Conservation (phyloP, 2,888 invertebrate genomes). For the Schizotus pectinicornis region DNA sequence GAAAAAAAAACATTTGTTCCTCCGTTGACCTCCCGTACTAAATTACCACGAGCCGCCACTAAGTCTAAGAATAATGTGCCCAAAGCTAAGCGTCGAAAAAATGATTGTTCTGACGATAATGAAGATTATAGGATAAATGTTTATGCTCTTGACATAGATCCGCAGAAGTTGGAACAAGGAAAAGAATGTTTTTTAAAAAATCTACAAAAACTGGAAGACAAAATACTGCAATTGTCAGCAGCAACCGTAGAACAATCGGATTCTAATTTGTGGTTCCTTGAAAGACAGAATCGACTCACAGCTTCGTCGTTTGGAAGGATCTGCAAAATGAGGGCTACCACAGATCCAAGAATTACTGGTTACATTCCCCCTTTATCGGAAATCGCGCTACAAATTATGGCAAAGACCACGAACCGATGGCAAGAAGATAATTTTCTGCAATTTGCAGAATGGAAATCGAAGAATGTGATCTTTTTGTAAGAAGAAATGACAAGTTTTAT, state of each 20-base stretch:
- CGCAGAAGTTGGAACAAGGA: no score
- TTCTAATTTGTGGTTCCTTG: constrained; percentile 22
- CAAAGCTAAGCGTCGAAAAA: no score
- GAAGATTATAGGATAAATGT: no score
- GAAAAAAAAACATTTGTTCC: no score
- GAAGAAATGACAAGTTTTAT: constrained; percentile 1
- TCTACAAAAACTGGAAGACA: constrained; percentile 16
- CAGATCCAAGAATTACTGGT: constrained; percentile 18
- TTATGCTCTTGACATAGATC: no score
- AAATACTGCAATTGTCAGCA: constrained; percentile 23
- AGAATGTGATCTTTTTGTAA: constrained; percentile 14
- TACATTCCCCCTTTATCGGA: constrained; percentile 16
- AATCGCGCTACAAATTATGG: constrained; percentile 11
- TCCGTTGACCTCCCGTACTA: no score
- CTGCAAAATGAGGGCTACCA: constrained; percentile 26
- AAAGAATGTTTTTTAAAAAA: constrained; percentile 20
- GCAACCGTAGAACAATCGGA: constrained; percentile 21
- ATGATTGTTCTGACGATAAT: no score
- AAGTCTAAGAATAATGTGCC: no score
- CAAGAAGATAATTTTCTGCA: not conserved
- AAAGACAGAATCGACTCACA: constrained; percentile 29
- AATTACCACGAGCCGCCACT: no score
- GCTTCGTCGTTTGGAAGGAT: constrained; percentile 33
- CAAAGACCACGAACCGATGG: constrained; percentile 18
- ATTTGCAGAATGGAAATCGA: not conserved